phyloP scores from a whole-genome alignment of 2,888 invertebrate genomes.

The Calameuta pallipes region DNA sequence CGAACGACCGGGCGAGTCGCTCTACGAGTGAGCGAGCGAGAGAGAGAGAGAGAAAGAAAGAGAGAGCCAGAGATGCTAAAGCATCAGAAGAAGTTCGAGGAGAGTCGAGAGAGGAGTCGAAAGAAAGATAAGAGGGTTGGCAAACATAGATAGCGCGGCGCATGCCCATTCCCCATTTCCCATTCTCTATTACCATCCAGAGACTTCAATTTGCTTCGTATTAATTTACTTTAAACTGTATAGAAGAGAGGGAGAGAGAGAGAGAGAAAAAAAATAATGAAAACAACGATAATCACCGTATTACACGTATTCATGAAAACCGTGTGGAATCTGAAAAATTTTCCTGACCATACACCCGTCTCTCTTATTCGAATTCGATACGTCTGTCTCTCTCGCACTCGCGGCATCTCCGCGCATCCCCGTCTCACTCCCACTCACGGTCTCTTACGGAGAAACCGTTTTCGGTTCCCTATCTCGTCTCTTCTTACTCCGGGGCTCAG shows the following conservation, averaged over 20 bases:
- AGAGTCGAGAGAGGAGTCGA: slow-evolving; percentile 46
- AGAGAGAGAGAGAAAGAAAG: neutral
- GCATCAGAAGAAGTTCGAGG: slow-evolving; percentile 28
- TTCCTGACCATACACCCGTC: neutral
- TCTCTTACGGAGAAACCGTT: neutral
- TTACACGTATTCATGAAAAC: neutral
- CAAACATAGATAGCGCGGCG: slow-evolving; percentile 60
- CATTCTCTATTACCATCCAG: neutral
- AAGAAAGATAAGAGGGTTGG: slow-evolving; percentile 61
- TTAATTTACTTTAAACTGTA: slow-evolving; percentile 1
- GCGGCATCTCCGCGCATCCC: too few relatives aligned
- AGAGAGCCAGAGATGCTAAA: slow-evolving; percentile 24
- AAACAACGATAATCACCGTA: neutral
- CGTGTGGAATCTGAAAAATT: neutral
- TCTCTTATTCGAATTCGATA: neutral
- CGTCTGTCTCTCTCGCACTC: neutral
- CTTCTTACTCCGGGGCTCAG: neutral
- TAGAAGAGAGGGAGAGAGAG: neutral
- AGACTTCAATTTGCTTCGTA: slow-evolving; percentile 4
- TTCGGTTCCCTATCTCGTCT: neutral
- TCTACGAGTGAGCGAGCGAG: slow-evolving; percentile 19
- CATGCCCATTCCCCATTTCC: slow-evolving; percentile 2
- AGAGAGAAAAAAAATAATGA: neutral
- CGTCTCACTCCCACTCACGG: neutral
- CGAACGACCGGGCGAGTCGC: slow-evolving; percentile 25